These are phyloP conservation scores for Oncorhynchus clarkii DNA, from an alignment of 2,113 vertebrate genomes.

Conservation along the genomic window DNA sequence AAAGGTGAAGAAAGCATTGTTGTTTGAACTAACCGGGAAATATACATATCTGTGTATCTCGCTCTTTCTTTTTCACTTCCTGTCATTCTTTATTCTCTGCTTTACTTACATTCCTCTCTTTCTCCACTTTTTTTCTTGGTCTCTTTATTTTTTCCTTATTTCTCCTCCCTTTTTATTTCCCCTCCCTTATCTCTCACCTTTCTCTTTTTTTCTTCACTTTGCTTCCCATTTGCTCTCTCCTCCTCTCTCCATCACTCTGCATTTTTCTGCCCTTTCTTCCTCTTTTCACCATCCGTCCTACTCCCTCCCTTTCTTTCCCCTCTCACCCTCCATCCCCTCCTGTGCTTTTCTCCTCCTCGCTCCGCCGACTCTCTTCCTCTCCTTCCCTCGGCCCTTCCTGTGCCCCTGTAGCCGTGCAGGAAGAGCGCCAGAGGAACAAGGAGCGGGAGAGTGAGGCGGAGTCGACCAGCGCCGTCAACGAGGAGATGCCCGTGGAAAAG, in stretches of 20 bases:
- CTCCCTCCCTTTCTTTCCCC: neutral
- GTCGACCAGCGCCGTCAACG: constrained; percentile 79
- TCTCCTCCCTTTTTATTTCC: neutral
- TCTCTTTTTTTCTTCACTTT: no score
- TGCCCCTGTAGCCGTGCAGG: constrained; percentile 81
- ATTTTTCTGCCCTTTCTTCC: neutral
- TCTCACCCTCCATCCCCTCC: no score
- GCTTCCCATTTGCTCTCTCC: neutral
- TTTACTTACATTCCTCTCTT: neutral
- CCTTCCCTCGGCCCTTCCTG: constrained; percentile 20
- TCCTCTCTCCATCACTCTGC: no score
- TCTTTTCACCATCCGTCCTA: no score
- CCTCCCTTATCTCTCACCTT: no score
- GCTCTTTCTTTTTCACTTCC: neutral
- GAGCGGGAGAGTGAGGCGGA: constrained; percentile 85
- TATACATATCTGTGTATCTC: constrained; percentile 38
- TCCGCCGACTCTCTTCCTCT: neutral
- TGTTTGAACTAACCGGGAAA: constrained; percentile 29
- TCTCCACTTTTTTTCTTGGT: neutral
- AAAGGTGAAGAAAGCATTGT: neutral
- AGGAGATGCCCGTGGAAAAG: constrained; percentile 94
- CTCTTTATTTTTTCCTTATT: neutral
- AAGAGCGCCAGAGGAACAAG: constrained; percentile 88
- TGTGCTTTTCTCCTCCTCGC: neutral
- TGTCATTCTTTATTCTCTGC: neutral